Base-by-base conservation (phyloP, 2,113 vertebrate species). In the Macaca nemestrina region DNA sequence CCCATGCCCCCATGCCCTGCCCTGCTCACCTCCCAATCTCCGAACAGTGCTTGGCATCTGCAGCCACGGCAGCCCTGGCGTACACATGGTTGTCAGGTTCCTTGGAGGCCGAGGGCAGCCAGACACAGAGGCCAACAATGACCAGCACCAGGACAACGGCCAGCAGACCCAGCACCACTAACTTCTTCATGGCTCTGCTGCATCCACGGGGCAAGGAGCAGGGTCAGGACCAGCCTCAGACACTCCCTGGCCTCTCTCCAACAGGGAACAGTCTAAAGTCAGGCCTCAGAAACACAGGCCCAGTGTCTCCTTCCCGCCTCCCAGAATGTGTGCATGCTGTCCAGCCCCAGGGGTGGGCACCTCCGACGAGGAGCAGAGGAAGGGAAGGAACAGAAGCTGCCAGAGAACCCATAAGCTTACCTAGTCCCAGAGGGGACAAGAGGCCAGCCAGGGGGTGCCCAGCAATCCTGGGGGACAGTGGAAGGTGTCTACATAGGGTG, bases 41-140 rank as follows among this genome's bases (percentile, higher is more conserved):
- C 0, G 99, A 99, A 96, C 99, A 99, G 0, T 23, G 98, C 67
- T 99, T 99, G 0, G 99, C 99, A 0, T 99, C 99, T 0, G 99
- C 96, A 8, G 99, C 99, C 98, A 99, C 99, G 0, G 43, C 99
- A 0, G 99, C 99, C 61, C 95, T 99, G 82, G 72, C 50, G 55
- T 99, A 99, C 12, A 97, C 94, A 0, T 97, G 85, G 0, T 97
- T 80, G 0, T 59, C 0, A 0, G 2, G 9, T 0, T 11, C 10
- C 70, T 2, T 11, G 2, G 82, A 73, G 61, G 32, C 81, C 0
- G 45, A 55, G 57, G 87, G 98, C 67, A 99, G 97, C n/a, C 99
- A 98, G 0, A 99, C 98, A 98, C 98, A 99, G 30, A 99, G 98
- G 0, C 98, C 98, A 13, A 99, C n/a, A 97, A 99, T 87, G 27